Percentiles rank a stretch among this genome's conserved stretches.
phyloP scores from a whole-genome alignment of 2,888 invertebrate genomes.

The Scrobipalpa atriplicella region DNA sequence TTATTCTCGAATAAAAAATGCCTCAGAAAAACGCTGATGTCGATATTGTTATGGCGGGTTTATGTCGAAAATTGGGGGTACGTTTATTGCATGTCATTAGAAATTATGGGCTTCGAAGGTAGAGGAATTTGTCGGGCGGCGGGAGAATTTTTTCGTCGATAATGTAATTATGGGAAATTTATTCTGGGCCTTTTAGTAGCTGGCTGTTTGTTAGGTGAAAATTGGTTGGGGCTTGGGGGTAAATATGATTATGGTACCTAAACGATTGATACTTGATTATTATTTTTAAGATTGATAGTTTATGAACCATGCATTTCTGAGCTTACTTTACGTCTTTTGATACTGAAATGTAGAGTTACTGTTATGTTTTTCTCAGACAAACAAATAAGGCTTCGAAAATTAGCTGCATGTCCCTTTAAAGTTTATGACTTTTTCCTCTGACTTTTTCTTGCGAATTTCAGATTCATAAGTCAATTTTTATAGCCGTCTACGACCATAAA shows the following conservation, averaged over 20 bases:
- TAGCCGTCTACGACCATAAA: slow-evolving; percentile 19
- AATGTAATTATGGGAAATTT: slow-evolving; percentile 82
- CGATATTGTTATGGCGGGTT: slow-evolving; percentile 83
- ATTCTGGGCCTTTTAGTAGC: slow-evolving; percentile 58
- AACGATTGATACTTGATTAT: slow-evolving; percentile 7
- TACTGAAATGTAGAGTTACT: not conserved
- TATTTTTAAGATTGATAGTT: not conserved
- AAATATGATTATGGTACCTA: slow-evolving; percentile 4
- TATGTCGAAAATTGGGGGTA: slow-evolving; percentile 82
- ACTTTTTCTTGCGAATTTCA: slow-evolving; percentile 1
- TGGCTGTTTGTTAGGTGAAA: slow-evolving; percentile 27
- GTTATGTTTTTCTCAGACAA: not conserved
- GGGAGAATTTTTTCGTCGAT: slow-evolving; percentile 68
- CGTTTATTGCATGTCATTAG: slow-evolving; percentile 83
- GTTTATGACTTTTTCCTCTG: slow-evolving; percentile 1
- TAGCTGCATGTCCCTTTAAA: not conserved
- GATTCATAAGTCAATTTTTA: slow-evolving; percentile 14
- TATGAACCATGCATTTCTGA: too few relatives aligned
- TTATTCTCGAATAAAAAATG: slow-evolving; percentile 79
- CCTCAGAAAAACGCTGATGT: slow-evolving; percentile 76
- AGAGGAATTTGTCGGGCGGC: slow-evolving; percentile 68
- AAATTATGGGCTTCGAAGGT: slow-evolving; percentile 81
- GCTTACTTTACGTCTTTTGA: too few relatives aligned
- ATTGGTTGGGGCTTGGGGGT: slow-evolving; percentile 10
- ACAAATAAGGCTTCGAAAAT: not conserved